Evolutionary conservation across 2,797 vertebrate genomes (phyloP).

Genomic region (Chaetodon trifasciatus): DNA sequence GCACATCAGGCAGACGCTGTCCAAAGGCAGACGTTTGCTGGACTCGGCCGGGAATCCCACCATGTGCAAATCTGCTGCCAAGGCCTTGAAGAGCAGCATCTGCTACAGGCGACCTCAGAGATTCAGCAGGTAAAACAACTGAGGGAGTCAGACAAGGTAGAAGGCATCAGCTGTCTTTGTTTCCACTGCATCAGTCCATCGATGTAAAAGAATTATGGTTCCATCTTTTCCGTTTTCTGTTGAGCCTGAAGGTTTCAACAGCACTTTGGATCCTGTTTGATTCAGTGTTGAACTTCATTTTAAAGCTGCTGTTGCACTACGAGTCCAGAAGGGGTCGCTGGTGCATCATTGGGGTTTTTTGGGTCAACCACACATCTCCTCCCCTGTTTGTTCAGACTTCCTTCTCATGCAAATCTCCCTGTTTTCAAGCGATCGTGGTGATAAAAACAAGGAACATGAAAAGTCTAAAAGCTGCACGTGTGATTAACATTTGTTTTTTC

Average conservation of each 20-base stretch:
- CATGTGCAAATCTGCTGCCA: background rate
- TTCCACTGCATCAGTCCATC: background rate
- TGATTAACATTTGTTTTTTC: background rate
- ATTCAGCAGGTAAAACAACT: background rate
- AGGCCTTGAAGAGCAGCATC: background rate
- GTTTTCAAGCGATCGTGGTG: background rate
- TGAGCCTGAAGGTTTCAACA: background rate
- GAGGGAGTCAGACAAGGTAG: background rate
- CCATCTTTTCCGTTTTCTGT: background rate
- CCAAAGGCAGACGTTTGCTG: background rate
- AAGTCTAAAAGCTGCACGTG: background rate
- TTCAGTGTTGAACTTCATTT: background rate
- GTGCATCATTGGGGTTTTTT: background rate
- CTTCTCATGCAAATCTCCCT: background rate
- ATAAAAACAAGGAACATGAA: background rate
- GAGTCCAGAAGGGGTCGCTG: constrained; percentile 59
- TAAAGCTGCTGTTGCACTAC: constrained; percentile 17
- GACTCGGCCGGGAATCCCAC: background rate
- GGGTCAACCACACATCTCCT: constrained; percentile 12
- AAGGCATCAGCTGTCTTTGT: background rate
- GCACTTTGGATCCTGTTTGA: background rate
- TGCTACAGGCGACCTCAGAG: background rate
- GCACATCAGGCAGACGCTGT: background rate
- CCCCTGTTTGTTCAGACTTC: background rate
- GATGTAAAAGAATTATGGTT: background rate